Percentiles rank a stretch among this genome's conserved stretches.
phyloP scores from a whole-genome alignment of 2,888 invertebrate genomes.

The Busseola fusca region DNA sequence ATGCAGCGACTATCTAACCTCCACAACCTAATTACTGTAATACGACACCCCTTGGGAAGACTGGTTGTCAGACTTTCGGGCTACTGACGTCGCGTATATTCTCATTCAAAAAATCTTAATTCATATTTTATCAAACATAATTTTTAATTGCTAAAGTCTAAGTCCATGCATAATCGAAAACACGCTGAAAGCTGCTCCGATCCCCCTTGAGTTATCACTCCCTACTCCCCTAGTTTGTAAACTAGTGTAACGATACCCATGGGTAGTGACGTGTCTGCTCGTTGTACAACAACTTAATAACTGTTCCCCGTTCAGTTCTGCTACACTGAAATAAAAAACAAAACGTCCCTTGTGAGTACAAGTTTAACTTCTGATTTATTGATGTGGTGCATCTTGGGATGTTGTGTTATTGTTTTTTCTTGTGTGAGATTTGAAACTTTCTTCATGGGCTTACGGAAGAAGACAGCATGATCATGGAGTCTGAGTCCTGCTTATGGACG shows the following conservation, averaged over 20 bases:
- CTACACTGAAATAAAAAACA: conserved; percentile 33
- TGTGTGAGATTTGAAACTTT: neutral
- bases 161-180: neutral
- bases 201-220: conserved; percentile 38
- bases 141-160: neutral
- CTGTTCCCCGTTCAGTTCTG: conserved; percentile 25
- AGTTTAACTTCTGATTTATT: conserved; percentile 41
- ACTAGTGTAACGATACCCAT: conserved; percentile 48
- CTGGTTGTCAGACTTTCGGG: no score
- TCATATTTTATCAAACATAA: neutral
- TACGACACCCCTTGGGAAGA: no score
- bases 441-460: neutral
- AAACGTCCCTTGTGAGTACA: conserved; percentile 25
- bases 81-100: neutral
- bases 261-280: conserved; percentile 35
- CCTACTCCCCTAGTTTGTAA: conserved; percentile 38
- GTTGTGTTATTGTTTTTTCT: conserved; percentile 27
- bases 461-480: neutral
- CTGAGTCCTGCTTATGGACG: neutral
- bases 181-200: conserved; percentile 33
- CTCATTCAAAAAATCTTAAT: neutral
- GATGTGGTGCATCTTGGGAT: conserved; percentile 10
- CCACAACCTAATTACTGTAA: no score
- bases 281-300: conserved; percentile 47
- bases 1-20: no score